Percentiles rank a stretch among this genome's conserved stretches.
phyloP scores from a whole-genome alignment of 2,797 vertebrate genomes.

The Pteronotus mesoamericanus region DNA sequence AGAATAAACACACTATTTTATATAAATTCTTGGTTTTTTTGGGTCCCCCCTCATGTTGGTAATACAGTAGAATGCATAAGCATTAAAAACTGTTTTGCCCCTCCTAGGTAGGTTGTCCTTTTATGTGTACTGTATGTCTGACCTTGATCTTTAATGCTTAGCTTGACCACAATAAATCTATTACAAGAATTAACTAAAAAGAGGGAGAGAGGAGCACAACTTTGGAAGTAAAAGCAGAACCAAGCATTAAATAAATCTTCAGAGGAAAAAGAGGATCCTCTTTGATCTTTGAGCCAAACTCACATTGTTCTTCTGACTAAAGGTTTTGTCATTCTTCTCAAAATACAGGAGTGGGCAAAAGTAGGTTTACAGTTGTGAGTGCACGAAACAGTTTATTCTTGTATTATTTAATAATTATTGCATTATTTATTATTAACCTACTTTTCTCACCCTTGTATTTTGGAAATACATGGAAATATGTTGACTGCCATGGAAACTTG shows the following conservation, averaged over 20 bases:
- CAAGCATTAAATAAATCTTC: conserved; percentile 4
- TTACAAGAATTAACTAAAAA: conserved; percentile 35
- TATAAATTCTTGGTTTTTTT: background rate
- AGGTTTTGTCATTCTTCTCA: conserved; percentile 24
- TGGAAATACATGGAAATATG: background rate
- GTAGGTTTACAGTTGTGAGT: background rate
- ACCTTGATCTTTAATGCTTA: background rate
- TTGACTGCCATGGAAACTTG: background rate
- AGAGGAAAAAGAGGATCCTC: background rate
- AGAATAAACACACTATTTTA: background rate
- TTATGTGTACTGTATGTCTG: background rate
- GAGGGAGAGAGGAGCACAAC: background rate
- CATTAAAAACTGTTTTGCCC: background rate
- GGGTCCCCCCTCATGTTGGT: background rate
- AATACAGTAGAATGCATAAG: background rate
- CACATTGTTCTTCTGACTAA: background rate
- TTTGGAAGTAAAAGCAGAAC: conserved; percentile 16
- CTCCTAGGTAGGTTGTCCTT: background rate
- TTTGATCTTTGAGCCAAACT: conserved; percentile 23
- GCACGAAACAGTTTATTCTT: background rate
- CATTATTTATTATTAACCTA: background rate
- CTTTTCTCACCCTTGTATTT: background rate
- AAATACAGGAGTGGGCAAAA: background rate
- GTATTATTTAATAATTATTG: background rate
- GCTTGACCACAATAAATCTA: background rate